Evolutionary conservation across 1,140 invertebrate genomes (phyloP).

Genomic region (Drosophila takahashii): DNA sequence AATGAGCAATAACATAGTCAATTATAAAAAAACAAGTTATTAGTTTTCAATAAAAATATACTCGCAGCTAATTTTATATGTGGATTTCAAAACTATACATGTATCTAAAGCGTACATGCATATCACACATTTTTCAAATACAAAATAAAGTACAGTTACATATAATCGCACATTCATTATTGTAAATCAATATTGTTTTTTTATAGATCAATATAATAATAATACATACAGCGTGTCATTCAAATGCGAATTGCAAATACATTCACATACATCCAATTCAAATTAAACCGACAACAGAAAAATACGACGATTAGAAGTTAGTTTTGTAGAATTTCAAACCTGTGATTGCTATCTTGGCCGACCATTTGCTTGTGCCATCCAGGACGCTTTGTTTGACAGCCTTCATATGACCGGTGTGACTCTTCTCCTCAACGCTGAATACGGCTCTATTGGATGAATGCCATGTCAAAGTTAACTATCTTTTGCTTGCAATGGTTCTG

Average conservation of each 20-base stretch:
- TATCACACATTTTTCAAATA: slow-evolving; percentile 27
- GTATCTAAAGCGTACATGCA: slow-evolving; percentile 40
- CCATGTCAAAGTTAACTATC: slow-evolving; percentile 28
- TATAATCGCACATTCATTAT: slow-evolving; percentile 27
- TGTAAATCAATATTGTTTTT: slow-evolving; percentile 12
- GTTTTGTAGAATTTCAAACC: slow-evolving; percentile 90
- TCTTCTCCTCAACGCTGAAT: slow-evolving; percentile 97
- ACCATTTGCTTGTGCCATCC: slow-evolving; percentile 99
- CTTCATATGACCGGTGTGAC: slow-evolving; percentile 98
- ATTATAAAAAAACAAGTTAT: neutral
- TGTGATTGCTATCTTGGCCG: slow-evolving; percentile 99
- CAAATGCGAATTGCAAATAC: slow-evolving; percentile 45
- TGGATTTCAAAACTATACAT: slow-evolving; percentile 23
- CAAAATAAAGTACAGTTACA: slow-evolving; percentile 26
- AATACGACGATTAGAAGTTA: slow-evolving; percentile 36
- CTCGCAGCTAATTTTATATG: slow-evolving; percentile 13
- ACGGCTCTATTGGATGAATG: slow-evolving; percentile 90
- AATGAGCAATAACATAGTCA: neutral
- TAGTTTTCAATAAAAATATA: neutral
- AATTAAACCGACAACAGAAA: slow-evolving; percentile 40
- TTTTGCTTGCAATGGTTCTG: neutral
- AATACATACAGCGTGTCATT: slow-evolving; percentile 41
- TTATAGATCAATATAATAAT: slow-evolving; percentile 19
- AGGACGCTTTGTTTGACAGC: slow-evolving; percentile 99
- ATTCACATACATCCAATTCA: slow-evolving; percentile 56